Conservation (phyloP, 2,888 invertebrate species). For the Bugulina stolonifera region DNA sequence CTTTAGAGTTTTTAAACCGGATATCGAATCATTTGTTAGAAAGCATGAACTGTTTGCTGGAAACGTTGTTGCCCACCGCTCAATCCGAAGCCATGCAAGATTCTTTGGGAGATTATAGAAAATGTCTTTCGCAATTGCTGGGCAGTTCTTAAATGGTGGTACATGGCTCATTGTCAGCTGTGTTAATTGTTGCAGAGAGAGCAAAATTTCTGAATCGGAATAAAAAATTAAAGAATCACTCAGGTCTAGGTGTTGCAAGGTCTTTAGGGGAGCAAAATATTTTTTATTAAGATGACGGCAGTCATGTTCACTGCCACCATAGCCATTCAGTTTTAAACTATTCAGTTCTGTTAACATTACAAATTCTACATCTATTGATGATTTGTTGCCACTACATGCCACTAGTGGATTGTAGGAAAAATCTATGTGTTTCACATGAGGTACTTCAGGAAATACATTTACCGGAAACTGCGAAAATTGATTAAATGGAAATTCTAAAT, state of each 20-base stretch:
- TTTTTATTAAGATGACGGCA: background rate
- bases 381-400: background rate
- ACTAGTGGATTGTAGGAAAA: background rate
- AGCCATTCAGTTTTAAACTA: background rate
- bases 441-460: conserved; percentile 1
- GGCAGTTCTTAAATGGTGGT: background rate
- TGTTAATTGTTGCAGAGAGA: background rate
- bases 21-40: background rate
- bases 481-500: background rate
- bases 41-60: background rate
- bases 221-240: background rate
- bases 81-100: background rate
- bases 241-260: background rate
- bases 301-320: background rate
- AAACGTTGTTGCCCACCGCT: background rate
- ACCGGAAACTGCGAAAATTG: background rate
- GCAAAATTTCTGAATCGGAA: background rate
- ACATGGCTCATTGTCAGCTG: background rate
- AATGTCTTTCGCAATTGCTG: background rate
- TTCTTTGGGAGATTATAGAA: background rate
- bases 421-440: background rate
- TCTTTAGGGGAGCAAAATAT: background rate
- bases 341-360: background rate
- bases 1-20: background rate
- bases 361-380: background rate